Percentiles rank a stretch among this genome's conserved stretches.
Conservation (phyloP, 1,140 invertebrate genomes). For the Magallana angulata region DNA sequence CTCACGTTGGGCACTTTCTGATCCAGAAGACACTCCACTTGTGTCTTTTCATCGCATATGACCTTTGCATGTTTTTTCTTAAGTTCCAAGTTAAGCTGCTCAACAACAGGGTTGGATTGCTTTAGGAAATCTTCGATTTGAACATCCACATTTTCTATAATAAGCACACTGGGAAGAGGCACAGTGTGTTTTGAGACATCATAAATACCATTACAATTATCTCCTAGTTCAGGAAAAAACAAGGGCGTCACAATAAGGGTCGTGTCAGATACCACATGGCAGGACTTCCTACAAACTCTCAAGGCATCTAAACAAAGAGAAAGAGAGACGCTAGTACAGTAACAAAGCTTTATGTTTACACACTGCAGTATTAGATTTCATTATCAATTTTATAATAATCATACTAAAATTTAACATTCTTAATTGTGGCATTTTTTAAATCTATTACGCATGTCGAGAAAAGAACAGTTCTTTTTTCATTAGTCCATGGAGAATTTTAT, state of each 20-base stretch:
- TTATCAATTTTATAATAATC: too few species aligned
- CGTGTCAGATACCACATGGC: neutral
- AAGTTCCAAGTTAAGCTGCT: conserved; percentile 17
- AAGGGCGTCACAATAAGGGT: conserved; percentile 30
- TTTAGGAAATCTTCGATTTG: conserved; percentile 4
- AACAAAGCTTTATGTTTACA: neutral
- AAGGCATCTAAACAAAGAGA: neutral
- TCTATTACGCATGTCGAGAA: too few species aligned
- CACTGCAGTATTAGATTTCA: too few species aligned
- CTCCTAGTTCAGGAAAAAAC: conserved; percentile 18
- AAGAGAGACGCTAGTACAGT: neutral
- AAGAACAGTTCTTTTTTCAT: too few species aligned
- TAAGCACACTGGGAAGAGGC: neutral
- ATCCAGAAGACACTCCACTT: conserved; percentile 48
- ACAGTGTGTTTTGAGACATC: conserved; percentile 35
- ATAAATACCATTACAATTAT: conserved; percentile 24
- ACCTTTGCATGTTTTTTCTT: conserved; percentile 48
- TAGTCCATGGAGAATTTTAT: too few species aligned
- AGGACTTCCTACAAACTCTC: conserved; percentile 23
- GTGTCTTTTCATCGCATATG: conserved; percentile 28
- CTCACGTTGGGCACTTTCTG: conserved; percentile 38
- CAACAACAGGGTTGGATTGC: neutral
- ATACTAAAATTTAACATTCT: too few species aligned
- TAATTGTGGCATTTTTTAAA: too few species aligned
- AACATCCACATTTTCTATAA: neutral